Evolutionary conservation across 2,888 invertebrate genomes (phyloP), one percentile per base, ranked within the genome.

Genomic region (Hoplodrina ambigua): DNA sequence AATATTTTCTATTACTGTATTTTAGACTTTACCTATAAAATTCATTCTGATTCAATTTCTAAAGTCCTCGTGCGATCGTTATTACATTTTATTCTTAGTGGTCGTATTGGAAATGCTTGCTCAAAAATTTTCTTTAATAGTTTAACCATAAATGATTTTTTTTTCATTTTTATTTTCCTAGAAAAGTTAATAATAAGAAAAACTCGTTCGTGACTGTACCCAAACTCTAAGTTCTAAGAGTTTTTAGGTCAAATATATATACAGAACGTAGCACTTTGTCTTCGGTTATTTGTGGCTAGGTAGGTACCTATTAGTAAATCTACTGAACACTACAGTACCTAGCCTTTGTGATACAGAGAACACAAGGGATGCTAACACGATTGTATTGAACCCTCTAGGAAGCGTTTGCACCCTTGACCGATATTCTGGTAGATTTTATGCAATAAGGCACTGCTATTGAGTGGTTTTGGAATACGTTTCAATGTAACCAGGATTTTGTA

Each of bases 21-120:
- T 75, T 56, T n/a, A 52, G 13, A 50, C 25, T 71, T 52, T 5
- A 57, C 6, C 19, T 33, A 2, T 13, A 68, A n/a, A n/a, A 68
- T 59, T 67, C 4, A 59, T 50, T 54, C 25, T 25, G 25, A 33
- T 50, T 25, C 44, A 5, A 67, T 41, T 37, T 17, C 25, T 49
- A 3, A 17, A 61, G 41, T 61, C 11, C 17, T 17, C 19, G 25
- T 53, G 10, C 13, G 46, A 55, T 25, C 41, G 15, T 58, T 19
- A 25, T n/a, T 11, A 15, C 44, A 44, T 8, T 13, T 44, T 0
- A 50, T 54, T 46, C 54, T 50, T 49, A 69, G 15, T 13, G 20
- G 20, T 53, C 41, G 13, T 30, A 17, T 20, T 20, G 11, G 17
- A 8, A 46, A 54, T 60, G 41, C 53, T 69, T 44, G 11, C 11